Evolutionary conservation across 2,888 invertebrate species (phyloP), one percentile per base, ranked within the genome.

Genomic region (Lamproptera curius): DNA sequence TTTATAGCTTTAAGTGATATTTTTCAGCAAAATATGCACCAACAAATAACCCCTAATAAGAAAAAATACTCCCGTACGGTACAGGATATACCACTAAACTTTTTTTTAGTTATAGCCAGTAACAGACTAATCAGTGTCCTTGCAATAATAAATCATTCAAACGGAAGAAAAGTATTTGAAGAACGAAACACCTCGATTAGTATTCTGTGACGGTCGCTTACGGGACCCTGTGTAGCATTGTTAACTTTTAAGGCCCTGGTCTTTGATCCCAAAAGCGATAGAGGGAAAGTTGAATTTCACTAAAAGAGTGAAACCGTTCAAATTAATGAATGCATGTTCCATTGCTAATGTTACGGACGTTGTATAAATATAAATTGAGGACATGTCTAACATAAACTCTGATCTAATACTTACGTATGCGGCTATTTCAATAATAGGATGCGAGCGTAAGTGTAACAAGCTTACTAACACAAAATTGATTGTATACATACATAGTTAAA

Each of bases 201-300:
- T 76, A 86, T 83, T 66, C 83, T 61, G 52, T 33, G 15, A 45
- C 41, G 35, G 63, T 64, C 41, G 52, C 51, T 51, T 65, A 66
- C 70, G 65, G 73, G 59, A 71, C 62, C 63, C 67, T 70, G 75
- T 64, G 70, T 72, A 59, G 74, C 70, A 77, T 79, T 65, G 64
- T 67, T 62, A 44, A 54, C 58, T 54, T 2, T 60, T 51, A 60
- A 62, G 62, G 59, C 62, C 61, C 64, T 61, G 67, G 64, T 68
- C 66, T 70, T 66, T 72, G 76, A 76, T 77, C 72, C 70, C 63
- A 56, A 68, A 70, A 56, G 57, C 59, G 70, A 71, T 68, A 69
- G 59, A 65, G 77, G 66, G 84, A 84, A 85, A 85, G 82, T 83
- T 57, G 52, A 69, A 70, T 74, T 79, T 78, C 74, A 74, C 73